These are phyloP conservation scores for Morelia viridis DNA, from an alignment of 2,797 vertebrate species.

Conservation along the genomic window DNA sequence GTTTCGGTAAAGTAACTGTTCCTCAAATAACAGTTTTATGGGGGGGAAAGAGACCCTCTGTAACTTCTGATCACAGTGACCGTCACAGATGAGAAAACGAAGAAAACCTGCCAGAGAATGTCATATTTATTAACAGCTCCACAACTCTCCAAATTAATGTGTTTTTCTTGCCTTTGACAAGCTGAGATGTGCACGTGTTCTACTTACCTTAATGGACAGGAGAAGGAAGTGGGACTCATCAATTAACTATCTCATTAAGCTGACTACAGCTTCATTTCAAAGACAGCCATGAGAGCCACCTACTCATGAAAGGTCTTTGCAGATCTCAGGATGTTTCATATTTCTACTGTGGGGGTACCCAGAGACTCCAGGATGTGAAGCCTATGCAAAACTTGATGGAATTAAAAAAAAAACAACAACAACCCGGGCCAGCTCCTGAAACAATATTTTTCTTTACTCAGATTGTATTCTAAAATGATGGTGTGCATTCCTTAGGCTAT, in stretches of 20 bases:
- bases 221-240: slow-evolving; percentile 66
- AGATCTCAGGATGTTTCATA: slow-evolving; percentile 27
- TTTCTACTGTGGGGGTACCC: background rate
- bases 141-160: slow-evolving; percentile 74
- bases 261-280: slow-evolving; percentile 57
- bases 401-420: background rate
- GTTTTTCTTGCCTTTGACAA: slow-evolving; percentile 72
- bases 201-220: slow-evolving; percentile 74
- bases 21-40: slow-evolving; percentile 72
- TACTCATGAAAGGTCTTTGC: slow-evolving; percentile 49
- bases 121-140: slow-evolving; percentile 76
- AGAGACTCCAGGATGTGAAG: background rate
- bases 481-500: background rate
- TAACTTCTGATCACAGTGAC: slow-evolving; percentile 73
- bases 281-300: slow-evolving; percentile 27
- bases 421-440: background rate
- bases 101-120: slow-evolving; percentile 76
- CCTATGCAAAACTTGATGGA: background rate
- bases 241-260: slow-evolving; percentile 71
- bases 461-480: accelerated
- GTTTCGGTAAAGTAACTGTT: slow-evolving; percentile 54
- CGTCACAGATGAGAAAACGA: slow-evolving; percentile 75
- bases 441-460: background rate
- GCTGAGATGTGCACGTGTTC: slow-evolving; percentile 64
- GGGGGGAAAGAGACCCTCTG: slow-evolving; percentile 70